Percentiles rank a stretch among this genome's conserved stretches.
These are phyloP conservation scores for Mungos mungo DNA, from an alignment of 2,113 vertebrate genomes.

Conservation along the genomic window DNA sequence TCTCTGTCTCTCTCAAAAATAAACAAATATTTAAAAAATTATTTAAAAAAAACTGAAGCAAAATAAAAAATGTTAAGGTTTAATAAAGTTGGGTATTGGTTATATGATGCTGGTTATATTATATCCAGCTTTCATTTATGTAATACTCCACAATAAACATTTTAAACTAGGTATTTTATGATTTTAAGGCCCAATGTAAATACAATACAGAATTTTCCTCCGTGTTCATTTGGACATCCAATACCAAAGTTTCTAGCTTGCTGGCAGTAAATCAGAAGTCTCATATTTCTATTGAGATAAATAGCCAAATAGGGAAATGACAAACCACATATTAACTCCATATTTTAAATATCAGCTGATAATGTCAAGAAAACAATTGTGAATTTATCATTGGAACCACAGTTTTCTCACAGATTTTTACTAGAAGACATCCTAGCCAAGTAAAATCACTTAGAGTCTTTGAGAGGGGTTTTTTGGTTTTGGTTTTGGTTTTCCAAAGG, in stretches of 20 bases:
- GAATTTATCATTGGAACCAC: neutral
- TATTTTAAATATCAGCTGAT: conserved; percentile 37
- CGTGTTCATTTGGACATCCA: neutral
- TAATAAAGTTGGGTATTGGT: neutral
- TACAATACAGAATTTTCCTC: conserved; percentile 28
- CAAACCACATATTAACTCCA: neutral
- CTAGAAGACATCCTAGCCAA: neutral
- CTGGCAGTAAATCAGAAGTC: neutral
- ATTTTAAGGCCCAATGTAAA: neutral
- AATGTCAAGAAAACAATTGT: conserved; percentile 10
- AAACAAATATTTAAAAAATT: too few species aligned
- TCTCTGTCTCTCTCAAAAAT: too few species aligned
- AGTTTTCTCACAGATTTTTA: neutral
- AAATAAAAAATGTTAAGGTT: neutral
- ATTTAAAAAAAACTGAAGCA: neutral
- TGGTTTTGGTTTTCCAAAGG: neutral
- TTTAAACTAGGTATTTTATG: neutral
- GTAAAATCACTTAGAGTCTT: conserved; percentile 29
- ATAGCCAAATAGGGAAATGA: conserved; percentile 1
- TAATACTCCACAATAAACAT: neutral
- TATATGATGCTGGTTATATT: neutral
- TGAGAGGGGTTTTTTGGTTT: too few species aligned
- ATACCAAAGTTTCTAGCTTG: conserved; percentile 25
- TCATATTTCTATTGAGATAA: neutral
- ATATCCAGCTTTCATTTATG: conserved; percentile 6